Base-by-base conservation (phyloP, 2,113 vertebrate genomes). In the Podarcis raffonei region DNA sequence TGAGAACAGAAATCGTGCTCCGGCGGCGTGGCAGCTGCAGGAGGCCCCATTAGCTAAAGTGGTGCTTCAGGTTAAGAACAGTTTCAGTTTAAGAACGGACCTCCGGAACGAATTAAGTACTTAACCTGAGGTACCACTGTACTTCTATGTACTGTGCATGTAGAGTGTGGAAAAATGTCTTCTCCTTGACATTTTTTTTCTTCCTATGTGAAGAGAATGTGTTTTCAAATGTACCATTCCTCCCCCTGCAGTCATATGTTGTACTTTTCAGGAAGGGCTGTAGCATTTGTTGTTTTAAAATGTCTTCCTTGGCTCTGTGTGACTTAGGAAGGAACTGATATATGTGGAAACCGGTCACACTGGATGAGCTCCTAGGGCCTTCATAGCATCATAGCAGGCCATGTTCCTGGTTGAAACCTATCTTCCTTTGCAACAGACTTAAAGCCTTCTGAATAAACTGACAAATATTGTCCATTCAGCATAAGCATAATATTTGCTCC, bases 391-490 rank as follows among this genome's bases (percentile, higher is more conserved):
- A n/a, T 48, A 37, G 25, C 69, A 42, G 4, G 22, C 3, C 74
- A 48, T 83, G 37, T 30, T 78, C 37, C 5, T 68, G 68, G 18
- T 11, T 88, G 42, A 68, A 84, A 77, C 62, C 32, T 48, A 79
- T 25, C 30, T 68, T 74, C 35, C n/a, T 32, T 72, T 68, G 62
- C n/a, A 37, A 59, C 48, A 57, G 62, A 89, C 32, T 78, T 84
- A 78, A 53, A 84, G 81, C 25, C 62, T 84, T 84, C 37, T 53
- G 25, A 69, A 78, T 90, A 69, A 59, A 32, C 80, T 86, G 71
- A 83, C 32, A 57, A 16, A 0, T 72, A 11, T 57, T 25, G 39
- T 66, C 16, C n/a, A 5, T 4, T 62, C 71, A 92, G 76, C 57
- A 74, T 6, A 80, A 59, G 69, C 39, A 25, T 0, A 57, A 62